These are phyloP conservation scores for Clarias magur DNA, from an alignment of 2,113 vertebrate genomes.

Conservation along the genomic window DNA sequence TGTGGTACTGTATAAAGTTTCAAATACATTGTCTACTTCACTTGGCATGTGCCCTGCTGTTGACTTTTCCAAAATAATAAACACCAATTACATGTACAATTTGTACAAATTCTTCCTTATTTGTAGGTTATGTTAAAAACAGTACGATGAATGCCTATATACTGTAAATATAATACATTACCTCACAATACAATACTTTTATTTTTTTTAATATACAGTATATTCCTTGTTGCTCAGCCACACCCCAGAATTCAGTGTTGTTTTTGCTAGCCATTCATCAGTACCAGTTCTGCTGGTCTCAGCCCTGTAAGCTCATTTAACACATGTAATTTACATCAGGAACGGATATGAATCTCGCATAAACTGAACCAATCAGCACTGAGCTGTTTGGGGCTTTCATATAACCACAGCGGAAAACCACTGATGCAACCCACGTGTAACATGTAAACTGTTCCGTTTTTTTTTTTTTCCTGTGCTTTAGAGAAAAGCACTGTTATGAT, in stretches of 20 bases:
- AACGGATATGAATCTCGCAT: background rate
- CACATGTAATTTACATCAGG: background rate
- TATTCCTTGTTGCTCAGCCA: background rate
- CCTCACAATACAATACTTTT: background rate
- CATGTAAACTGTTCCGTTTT: background rate
- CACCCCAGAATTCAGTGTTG: background rate
- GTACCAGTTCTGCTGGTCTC: constrained; percentile 1
- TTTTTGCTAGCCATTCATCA: background rate
- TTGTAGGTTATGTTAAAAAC: background rate
- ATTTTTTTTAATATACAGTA: no score
- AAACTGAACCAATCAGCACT: background rate
- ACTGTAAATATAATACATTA: background rate
- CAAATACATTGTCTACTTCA: background rate
- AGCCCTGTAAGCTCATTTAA: background rate
- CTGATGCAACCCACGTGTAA: background rate
- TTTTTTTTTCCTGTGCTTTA: background rate
- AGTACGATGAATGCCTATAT: background rate
- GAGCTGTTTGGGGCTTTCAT: background rate
- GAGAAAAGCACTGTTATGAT: background rate
- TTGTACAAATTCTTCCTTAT: background rate
- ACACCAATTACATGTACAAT: background rate
- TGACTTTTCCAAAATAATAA: background rate
- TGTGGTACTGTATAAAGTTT: background rate
- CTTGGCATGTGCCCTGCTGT: background rate
- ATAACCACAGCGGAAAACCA: background rate